A percentile compares a stretch with the other conserved stretches of the same genome.
These are phyloP conservation scores for Clanis bilineata DNA, from an alignment of 2,888 invertebrate genomes.

Conservation along the genomic window DNA sequence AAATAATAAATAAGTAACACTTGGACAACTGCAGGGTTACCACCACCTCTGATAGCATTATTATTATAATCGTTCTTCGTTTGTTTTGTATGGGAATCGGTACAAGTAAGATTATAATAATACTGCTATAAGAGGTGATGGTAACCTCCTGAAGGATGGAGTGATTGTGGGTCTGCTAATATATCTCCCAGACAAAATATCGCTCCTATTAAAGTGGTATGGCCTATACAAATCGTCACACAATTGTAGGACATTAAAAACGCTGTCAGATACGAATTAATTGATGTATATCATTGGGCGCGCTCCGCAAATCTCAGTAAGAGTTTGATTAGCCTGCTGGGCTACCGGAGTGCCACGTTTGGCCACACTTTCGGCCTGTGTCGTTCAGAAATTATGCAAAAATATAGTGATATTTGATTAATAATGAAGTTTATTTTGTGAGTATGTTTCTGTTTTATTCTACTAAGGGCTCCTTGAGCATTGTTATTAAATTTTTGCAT, in stretches of 20 bases:
- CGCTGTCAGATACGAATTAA: constrained; percentile 60
- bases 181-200: neutral
- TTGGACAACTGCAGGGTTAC: too few species aligned
- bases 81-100: too few species aligned
- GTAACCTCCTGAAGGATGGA: neutral
- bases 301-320: constrained; percentile 53
- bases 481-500: too few species aligned
- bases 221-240: constrained; percentile 14
- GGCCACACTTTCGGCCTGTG: neutral
- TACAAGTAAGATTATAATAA: too few species aligned
- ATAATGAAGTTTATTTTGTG: constrained; percentile 6
- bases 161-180: neutral
- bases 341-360: constrained; percentile 24
- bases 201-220: neutral
- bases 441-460: neutral
- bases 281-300: constrained; percentile 61
- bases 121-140: too few species aligned
- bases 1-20: too few species aligned
- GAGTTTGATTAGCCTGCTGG: constrained; percentile 41
- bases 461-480: too few species aligned
- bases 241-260: constrained; percentile 43
- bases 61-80: too few species aligned
- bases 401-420: neutral
- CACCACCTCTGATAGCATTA: too few species aligned
- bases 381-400: constrained; percentile 13